These are phyloP conservation scores for Stegostoma tigrinum DNA, from an alignment of 2,113 vertebrate genomes.

Conservation along the genomic window DNA sequence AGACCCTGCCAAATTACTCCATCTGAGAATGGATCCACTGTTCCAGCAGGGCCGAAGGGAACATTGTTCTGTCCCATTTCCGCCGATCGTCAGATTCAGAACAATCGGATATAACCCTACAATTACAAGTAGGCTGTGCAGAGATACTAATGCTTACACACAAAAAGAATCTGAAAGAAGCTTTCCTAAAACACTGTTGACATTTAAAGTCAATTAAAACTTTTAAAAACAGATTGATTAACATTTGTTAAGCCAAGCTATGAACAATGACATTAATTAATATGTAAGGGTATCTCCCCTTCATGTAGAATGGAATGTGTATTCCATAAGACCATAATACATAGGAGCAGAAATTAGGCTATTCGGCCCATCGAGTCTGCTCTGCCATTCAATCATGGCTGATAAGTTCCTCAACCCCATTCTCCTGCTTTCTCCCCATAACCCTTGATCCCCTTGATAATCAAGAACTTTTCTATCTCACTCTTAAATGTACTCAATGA, in stretches of 20 bases:
- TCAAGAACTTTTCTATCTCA: too few species aligned
- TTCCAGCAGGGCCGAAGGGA: background rate
- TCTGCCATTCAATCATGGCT: too few species aligned
- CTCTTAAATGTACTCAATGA: too few species aligned
- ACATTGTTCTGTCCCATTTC: background rate
- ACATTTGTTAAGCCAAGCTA: background rate
- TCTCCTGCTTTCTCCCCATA: too few species aligned
- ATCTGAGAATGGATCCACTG: background rate
- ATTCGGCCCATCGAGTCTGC: too few species aligned
- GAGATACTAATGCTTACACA: too few species aligned
- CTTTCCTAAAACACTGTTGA: background rate
- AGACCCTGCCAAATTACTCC: background rate
- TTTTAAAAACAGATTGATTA: background rate
- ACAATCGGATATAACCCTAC: background rate
- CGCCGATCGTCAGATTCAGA: background rate
- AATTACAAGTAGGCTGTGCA: background rate
- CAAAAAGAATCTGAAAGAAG: background rate
- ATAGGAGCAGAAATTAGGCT: too few species aligned
- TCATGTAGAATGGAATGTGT: background rate
- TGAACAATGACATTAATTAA: background rate
- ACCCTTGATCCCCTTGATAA: too few species aligned
- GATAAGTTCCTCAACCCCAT: too few species aligned
- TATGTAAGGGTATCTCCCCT: background rate
- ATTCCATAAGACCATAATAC: too few species aligned
- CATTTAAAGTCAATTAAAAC: background rate